These are phyloP conservation scores for Chrysolina americana DNA, from an alignment of 2,888 invertebrate species.

Conservation along the genomic window DNA sequence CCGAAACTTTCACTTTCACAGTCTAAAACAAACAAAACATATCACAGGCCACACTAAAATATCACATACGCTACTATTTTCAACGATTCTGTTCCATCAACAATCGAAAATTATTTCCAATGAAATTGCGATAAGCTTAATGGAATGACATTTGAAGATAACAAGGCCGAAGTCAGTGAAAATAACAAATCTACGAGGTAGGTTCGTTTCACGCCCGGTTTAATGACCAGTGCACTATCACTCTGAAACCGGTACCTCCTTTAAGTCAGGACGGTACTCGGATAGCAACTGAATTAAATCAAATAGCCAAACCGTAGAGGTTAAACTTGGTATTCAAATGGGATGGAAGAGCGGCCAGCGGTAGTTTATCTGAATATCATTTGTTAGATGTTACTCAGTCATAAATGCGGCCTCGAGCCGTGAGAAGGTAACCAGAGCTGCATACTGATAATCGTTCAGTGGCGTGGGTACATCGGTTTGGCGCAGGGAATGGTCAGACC, in stretches of 20 bases:
- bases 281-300: background rate
- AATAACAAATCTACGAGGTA: background rate
- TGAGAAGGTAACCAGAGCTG: background rate
- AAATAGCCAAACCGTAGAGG: background rate
- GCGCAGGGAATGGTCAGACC: too few relatives aligned
- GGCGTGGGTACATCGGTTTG: too few relatives aligned
- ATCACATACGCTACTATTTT: background rate
- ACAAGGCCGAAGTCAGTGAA: background rate
- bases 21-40: background rate
- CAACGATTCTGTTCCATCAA: background rate
- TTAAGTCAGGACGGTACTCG: background rate
- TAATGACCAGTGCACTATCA: background rate
- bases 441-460: too few relatives aligned
- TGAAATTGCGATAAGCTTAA: background rate
- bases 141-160: background rate
- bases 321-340: background rate
- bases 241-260: background rate
- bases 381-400: background rate
- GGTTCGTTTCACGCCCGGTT: too few relatives aligned
- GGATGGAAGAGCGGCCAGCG: background rate
- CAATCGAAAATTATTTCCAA: background rate
- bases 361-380: background rate
- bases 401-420: background rate
- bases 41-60: background rate
- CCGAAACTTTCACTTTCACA: background rate